A percentile compares a stretch with the other conserved stretches of the same genome.
Conservation (phyloP, 2,797 vertebrate genomes). For the Brachyrhaphis roseni region DNA sequence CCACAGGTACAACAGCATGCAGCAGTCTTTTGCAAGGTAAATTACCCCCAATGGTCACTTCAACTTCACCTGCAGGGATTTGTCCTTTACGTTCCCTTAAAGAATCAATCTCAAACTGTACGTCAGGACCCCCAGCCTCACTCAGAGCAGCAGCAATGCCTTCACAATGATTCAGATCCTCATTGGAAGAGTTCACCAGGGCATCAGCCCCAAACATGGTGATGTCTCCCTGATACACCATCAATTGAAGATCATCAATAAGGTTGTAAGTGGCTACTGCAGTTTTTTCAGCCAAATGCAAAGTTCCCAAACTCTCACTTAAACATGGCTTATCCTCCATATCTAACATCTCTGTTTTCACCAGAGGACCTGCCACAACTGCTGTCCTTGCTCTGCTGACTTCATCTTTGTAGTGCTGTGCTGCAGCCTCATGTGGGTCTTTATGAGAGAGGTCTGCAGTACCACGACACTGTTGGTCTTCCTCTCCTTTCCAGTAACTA, state of each 20-base stretch:
- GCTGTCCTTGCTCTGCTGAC: background rate
- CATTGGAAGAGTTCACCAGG: conserved; percentile 73
- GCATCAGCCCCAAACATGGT: conserved; percentile 65
- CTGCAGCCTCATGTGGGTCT: background rate
- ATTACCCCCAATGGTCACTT: conserved; percentile 58
- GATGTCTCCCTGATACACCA: conserved; percentile 67
- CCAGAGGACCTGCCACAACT: background rate
- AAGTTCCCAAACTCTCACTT: background rate
- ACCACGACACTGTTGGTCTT: background rate
- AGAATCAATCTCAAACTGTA: conserved; percentile 56
- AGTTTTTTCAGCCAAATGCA: background rate
- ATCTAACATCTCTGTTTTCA: background rate
- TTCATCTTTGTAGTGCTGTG: background rate
- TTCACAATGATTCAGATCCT: conserved; percentile 49
- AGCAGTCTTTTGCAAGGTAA: conserved; percentile 66
- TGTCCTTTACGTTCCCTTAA: conserved; percentile 40
- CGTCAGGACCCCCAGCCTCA: conserved; percentile 61
- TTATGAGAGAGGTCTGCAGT: background rate
- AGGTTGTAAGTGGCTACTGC: conserved; percentile 35
- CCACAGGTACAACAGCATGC: conserved; percentile 2
- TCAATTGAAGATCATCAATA: conserved; percentile 46
- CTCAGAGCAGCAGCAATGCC: conserved; percentile 70
- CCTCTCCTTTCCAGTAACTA: conserved; percentile 16
- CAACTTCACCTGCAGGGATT: conserved; percentile 45
- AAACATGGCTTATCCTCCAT: background rate